These are phyloP conservation scores for Ochlodes sylvanus DNA, from an alignment of 2,888 invertebrate species.

Conservation along the genomic window DNA sequence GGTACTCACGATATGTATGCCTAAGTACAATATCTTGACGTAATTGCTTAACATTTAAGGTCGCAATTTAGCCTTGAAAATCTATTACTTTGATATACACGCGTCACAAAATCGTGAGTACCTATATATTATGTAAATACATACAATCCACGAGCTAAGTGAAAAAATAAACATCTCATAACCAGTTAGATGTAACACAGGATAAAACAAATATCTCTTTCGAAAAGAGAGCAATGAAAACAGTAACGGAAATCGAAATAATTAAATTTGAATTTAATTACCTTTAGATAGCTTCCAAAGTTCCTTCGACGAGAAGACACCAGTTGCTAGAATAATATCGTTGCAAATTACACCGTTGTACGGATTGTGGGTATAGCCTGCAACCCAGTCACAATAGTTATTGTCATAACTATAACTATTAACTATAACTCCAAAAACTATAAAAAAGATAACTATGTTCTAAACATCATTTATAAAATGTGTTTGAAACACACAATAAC, in stretches of 20 bases:
- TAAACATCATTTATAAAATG: not conserved
- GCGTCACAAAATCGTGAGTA: no score
- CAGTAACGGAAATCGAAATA: not conserved
- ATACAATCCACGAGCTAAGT: no score
- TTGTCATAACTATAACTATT: slow-evolving; percentile 34
- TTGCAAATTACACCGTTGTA: slow-evolving; percentile 99
- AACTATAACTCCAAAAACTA: slow-evolving; percentile 21
- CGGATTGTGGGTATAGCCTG: slow-evolving; percentile 96
- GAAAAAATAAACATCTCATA: no score
- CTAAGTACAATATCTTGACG: no score
- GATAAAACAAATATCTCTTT: no score
- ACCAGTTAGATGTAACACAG: no score
- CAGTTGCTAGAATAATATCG: slow-evolving; percentile 99
- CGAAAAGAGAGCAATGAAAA: not conserved
- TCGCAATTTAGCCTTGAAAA: no score
- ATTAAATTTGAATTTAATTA: slow-evolving; percentile 63
- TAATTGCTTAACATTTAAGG: no score
- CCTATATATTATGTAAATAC: no score
- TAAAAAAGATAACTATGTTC: not conserved
- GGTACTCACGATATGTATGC: no score
- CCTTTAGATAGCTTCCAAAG: slow-evolving; percentile 99
- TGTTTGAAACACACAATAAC: not conserved
- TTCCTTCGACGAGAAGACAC: slow-evolving; percentile 99
- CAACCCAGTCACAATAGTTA: slow-evolving; percentile 61
- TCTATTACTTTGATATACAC: no score